phyloP scores from a whole-genome alignment of 2,888 invertebrate genomes.

The Drosophila quasianomalipes region DNA sequence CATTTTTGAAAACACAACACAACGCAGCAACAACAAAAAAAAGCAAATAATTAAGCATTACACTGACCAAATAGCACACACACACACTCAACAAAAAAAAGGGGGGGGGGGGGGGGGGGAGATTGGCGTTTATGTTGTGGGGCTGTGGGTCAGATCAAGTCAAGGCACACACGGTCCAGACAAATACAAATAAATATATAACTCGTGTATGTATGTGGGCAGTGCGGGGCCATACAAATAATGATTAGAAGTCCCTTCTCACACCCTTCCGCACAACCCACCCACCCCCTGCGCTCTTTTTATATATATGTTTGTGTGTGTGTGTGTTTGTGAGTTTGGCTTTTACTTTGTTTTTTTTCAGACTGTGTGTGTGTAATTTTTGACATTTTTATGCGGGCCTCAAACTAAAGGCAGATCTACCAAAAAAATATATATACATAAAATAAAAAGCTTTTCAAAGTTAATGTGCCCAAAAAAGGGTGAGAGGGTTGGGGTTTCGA shows the following conservation, averaged over 20 bases:
- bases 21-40: slow-evolving; percentile 36
- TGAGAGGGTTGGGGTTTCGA: slow-evolving; percentile 9
- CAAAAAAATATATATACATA: slow-evolving; percentile 3
- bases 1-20: slow-evolving; percentile 42
- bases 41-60: slow-evolving; percentile 81
- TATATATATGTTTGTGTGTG: neutral
- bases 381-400: slow-evolving; percentile 81
- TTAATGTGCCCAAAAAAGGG: slow-evolving; percentile 59
- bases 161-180: slow-evolving; percentile 60
- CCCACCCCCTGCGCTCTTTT: neutral
- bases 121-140: neutral
- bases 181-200: slow-evolving; percentile 77
- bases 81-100: neutral
- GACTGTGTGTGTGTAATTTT: slow-evolving; percentile 68
- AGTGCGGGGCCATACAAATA: slow-evolving; percentile 73
- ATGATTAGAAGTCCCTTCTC: slow-evolving; percentile 76
- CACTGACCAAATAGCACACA: slow-evolving; percentile 77
- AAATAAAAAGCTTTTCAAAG: slow-evolving; percentile 62
- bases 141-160: slow-evolving; percentile 33
- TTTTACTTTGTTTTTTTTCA: slow-evolving; percentile 50
- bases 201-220: slow-evolving; percentile 51
- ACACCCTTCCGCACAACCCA: slow-evolving; percentile 3
- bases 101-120: neutral
- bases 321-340: slow-evolving; percentile 52
- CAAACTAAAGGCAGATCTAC: slow-evolving; percentile 54